Evolutionary conservation across 2,113 vertebrate species (phyloP), one percentile per base, ranked within the genome.

Genomic region (Poeciliopsis prolifica): DNA sequence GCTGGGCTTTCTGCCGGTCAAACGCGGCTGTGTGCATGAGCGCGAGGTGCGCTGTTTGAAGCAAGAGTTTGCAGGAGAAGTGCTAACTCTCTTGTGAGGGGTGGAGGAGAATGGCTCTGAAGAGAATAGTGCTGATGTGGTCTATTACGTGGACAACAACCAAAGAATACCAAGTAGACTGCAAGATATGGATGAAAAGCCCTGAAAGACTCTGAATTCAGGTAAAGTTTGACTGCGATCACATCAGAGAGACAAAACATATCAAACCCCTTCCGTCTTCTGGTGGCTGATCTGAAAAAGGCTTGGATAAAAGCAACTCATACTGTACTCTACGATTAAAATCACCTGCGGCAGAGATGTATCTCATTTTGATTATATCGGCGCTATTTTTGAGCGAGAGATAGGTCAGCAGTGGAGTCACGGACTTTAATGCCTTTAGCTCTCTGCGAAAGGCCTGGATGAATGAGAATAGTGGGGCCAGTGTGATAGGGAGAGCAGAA

Each of bases 331-430:
- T 64, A 61, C 65, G 31, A 86, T 81, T 74, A 84, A 80, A 58
- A 83, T 61, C 72, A 80, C 70, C 65, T 5, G 11, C 44, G 83
- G 68, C 77, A 15, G 72, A 81, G 69, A 72, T 66, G 65, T 65
- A 81, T 85, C 89, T 75, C 78, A 12, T 82, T 89, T 87, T 88
- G 90, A 90, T 93, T 90, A 89, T 85, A 90, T 89, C 85, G 78
- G 71, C 72, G 78, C 48, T 81, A 37, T 80, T 58, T 84, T 72
- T 70, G 31, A 84, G 78, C 72, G 89, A 87, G 82, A 70, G 79
- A 87, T 77, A 77, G 86, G 87, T 92, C 88, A 90, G 77, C 0
- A 61, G 65, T 37, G 35, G 80, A 61, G 74, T 86, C 80, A 85
- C 2, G 73, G 90, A 84, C 91, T 88, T 87, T 79, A 74, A 85